Percentiles rank a stretch among this genome's conserved stretches.
phyloP scores from a whole-genome alignment of 2,113 vertebrate species.

The Fulica atra region DNA sequence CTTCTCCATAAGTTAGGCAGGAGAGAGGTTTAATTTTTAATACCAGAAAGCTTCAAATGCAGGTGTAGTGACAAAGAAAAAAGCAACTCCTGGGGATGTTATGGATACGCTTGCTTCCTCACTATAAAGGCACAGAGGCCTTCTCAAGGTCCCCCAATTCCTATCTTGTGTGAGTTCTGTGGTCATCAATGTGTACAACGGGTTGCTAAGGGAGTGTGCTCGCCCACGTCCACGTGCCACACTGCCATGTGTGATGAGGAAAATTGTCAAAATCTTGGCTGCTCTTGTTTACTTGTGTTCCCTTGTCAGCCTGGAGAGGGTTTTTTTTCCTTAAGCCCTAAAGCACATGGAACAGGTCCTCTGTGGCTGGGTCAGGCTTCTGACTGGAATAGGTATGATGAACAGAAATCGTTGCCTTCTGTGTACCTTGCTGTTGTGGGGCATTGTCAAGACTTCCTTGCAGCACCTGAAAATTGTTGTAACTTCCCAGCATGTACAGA shows the following conservation, averaged over 20 bases:
- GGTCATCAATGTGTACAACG: accelerated
- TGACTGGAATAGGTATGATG: no score
- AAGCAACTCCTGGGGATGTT: neutral
- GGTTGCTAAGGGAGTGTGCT: neutral
- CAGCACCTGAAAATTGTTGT: neutral
- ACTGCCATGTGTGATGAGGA: accelerated
- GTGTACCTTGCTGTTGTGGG: neutral
- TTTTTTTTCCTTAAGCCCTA: neutral
- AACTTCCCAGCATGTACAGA: neutral
- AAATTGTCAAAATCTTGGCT: neutral
- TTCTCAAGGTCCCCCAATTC: neutral
- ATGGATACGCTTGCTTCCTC: neutral
- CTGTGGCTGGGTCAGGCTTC: neutral
- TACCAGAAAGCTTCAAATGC: neutral
- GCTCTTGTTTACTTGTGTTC: neutral
- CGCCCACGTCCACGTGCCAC: accelerated
- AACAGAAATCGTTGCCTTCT: neutral
- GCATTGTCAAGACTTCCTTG: accelerated
- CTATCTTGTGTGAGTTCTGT: no score
- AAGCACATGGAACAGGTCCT: neutral
- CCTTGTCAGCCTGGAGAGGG: neutral
- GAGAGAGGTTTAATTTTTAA: neutral
- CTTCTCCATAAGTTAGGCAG: neutral
- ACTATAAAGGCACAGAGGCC: neutral
- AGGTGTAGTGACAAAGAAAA: neutral